phyloP scores from a whole-genome alignment of 2,888 invertebrate genomes.

The Mactromeris polynyma region DNA sequence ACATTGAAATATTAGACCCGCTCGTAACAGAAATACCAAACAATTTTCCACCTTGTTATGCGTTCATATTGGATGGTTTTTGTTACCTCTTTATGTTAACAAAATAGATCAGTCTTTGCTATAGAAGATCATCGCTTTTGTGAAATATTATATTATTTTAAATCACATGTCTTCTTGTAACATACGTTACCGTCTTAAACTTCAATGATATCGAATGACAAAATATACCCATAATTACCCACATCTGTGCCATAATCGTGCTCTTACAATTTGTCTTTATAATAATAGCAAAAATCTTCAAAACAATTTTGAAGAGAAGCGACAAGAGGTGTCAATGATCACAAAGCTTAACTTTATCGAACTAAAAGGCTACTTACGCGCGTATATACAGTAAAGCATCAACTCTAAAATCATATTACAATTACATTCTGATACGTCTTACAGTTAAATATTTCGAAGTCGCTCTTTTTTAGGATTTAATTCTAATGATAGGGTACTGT shows the following conservation, averaged over 20 bases:
- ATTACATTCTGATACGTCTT: background rate
- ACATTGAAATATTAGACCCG: conserved; percentile 14
- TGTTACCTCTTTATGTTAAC: background rate
- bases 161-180: background rate
- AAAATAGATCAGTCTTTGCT: background rate
- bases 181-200: background rate
- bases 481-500: background rate
- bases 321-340: background rate
- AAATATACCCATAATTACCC: background rate
- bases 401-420: too few relatives aligned
- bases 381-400: too few relatives aligned
- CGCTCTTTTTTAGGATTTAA: background rate
- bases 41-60: background rate
- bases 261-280: conserved; percentile 2
- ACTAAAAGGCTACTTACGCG: background rate
- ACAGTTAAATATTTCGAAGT: background rate
- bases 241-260: background rate
- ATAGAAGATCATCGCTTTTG: background rate
- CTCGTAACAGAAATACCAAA: background rate
- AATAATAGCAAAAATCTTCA: background rate
- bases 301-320: background rate
- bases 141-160: conserved; percentile 8
- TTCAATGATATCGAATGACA: background rate
- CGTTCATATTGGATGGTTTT: background rate
- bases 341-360: background rate